A percentile compares a stretch with the other conserved stretches of the same genome.
phyloP scores from a whole-genome alignment of 1,140 invertebrate genomes.

The Apis laboriosa region DNA sequence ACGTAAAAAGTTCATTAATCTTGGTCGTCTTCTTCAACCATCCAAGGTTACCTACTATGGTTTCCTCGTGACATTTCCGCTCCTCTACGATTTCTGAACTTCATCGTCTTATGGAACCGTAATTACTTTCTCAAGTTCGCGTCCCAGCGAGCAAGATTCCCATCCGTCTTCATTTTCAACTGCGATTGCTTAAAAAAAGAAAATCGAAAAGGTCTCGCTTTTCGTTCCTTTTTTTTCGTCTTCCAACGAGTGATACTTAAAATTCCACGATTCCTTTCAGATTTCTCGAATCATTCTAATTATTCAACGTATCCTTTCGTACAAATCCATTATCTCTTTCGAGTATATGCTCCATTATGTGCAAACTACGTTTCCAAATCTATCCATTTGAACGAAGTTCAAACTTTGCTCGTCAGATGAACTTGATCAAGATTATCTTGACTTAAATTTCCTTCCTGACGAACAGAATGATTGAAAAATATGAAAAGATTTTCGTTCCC shows the following conservation, averaged over 20 bases:
- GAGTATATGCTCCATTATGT: accelerated
- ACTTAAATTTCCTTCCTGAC: too few relatives aligned
- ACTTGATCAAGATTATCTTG: too few relatives aligned
- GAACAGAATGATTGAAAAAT: too few relatives aligned
- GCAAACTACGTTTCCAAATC: neutral
- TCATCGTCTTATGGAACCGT: neutral
- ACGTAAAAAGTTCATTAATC: constrained; percentile 16
- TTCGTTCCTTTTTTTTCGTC: neutral
- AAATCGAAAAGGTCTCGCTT: neutral
- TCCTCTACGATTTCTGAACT: neutral
- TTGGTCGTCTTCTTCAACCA: neutral
- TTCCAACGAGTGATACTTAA: neutral
- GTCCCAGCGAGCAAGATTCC: neutral
- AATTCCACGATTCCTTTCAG: neutral
- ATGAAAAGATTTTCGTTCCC: too few relatives aligned
- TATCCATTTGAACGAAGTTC: neutral
- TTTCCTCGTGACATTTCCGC: neutral
- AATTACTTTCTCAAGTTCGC: neutral
- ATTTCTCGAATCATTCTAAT: neutral
- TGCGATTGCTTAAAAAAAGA: neutral
- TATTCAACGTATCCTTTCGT: too few relatives aligned
- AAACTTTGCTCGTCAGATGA: neutral
- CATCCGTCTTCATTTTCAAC: neutral
- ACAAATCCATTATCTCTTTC: neutral
- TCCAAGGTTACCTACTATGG: too few relatives aligned